Evolutionary conservation across 2,888 invertebrate species (phyloP), one percentile per base, ranked within the genome.

Genomic region (Pandemis corylana): DNA sequence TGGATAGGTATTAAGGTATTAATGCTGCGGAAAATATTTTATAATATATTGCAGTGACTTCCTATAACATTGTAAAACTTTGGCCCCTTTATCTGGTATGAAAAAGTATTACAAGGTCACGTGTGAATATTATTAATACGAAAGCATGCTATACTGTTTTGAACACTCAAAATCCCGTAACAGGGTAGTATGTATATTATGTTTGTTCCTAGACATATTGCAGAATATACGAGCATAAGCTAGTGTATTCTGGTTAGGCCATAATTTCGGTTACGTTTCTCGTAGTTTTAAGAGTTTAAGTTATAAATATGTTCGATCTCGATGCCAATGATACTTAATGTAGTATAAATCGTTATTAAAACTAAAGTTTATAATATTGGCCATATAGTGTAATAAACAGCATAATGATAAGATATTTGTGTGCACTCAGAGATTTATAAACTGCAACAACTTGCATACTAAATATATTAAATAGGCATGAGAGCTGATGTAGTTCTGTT

Each of bases 261-360:
- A 44, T 71, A 64, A 7, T 63, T 64, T 49, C 28, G 59, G 20
- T 71, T 64, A 65, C 49, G 42, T 72, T 59, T 59, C 10, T 28
- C 28, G 59, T 59, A 67, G 61, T 72, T 68, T 64, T 68, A 62
- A 68, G 68, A 41, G 49, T 64, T 36, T 51, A 28, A 67, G 72
- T 72, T 72, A 67, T 68, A 36, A 36, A 36, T 36, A 68, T 72
- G 20, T 63, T 56, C 64, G 73, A 73, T 73, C 73, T 73, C 73
- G 56, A 44, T 68, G 68, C 64, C 73, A 73, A 68, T 53, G 68
- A 64, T 64, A 68, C 56, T 49, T 51, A 67, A 65, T 49, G 46
- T 65, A 20, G n/a, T 64, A n/a, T n/a, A 44, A 46, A 53, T 46
- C 12, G 53, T 44, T 68, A 44, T 20, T 44, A 63, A 63, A 62